phyloP scores from a whole-genome alignment of 1,140 invertebrate genomes.

The Zaprionus davidi region DNA sequence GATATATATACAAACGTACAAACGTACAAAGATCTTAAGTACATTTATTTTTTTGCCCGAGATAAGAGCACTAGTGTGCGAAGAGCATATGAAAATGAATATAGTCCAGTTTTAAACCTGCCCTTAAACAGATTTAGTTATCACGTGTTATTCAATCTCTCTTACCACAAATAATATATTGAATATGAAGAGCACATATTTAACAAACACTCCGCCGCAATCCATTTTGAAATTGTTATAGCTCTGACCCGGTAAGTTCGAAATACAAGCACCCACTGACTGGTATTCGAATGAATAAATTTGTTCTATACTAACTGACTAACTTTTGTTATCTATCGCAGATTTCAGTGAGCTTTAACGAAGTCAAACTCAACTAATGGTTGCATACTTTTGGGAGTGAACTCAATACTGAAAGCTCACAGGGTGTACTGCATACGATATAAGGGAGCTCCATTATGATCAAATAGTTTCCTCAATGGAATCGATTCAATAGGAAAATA shows the following conservation, averaged over 20 bases:
- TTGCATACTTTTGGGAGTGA: slow-evolving; percentile 34
- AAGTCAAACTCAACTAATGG: neutral
- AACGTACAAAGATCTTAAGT: slow-evolving; percentile 13
- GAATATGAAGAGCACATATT: slow-evolving; percentile 93
- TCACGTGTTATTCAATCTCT: neutral
- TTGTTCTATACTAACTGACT: neutral
- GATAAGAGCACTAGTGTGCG: slow-evolving; percentile 48
- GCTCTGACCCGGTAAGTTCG: neutral
- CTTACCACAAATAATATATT: slow-evolving; percentile 94
- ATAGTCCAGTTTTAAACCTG: neutral
- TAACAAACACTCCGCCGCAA: slow-evolving; percentile 91
- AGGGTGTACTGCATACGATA: too few relatives aligned
- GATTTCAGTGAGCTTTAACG: slow-evolving; percentile 7
- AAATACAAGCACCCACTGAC: slow-evolving; percentile 10
- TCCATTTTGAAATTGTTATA: slow-evolving; percentile 82
- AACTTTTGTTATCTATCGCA: slow-evolving; percentile 15
- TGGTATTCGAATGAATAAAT: neutral
- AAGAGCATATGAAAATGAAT: neutral
- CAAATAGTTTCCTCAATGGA: neutral
- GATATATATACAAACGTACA: slow-evolving; percentile 7
- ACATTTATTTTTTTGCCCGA: slow-evolving; percentile 5
- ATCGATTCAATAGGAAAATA: neutral
- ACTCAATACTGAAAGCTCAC: neutral
- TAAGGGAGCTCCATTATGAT: neutral
- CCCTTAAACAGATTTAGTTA: neutral